Base-by-base conservation (phyloP, 2,113 vertebrate genomes). In the Ploceus nigricollis region DNA sequence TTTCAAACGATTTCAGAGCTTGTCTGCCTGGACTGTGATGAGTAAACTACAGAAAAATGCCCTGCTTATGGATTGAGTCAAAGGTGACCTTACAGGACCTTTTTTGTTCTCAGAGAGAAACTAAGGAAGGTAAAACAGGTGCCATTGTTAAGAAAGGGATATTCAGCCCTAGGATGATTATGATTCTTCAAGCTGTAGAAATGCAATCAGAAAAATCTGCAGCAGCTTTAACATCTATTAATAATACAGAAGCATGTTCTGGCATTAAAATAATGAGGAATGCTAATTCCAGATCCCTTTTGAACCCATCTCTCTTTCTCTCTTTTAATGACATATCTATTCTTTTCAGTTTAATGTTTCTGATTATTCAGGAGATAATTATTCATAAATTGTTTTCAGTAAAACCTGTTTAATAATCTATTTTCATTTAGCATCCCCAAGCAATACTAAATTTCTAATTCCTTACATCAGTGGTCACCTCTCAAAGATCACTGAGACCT, bases 111-210 rank as follows among this genome's bases (percentile, higher is more conserved):
- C 73, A 53, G 28, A 91, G 71, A 95, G 73, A 97, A 95, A 90
- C 58, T 64, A 91, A 94, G 90, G 90, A 97, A 94, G 92, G 87
- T 75, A 58, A 90, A 95, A 89, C 95, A 98, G 97, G 97, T 97
- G 95, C 50, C 65, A 93, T 45, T 94, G 94, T 91, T 90, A 81
- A 71, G 35, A 93, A 89, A 94, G 82, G 57, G 69, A 84, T 79
- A 88, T 84, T 96, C 71, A 87, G 61, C 73, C 40, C 31, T 23
- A 68, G 31, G 61, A 45, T 61, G 72, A 97, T 96, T 94, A 76
- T 71, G 87, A 87, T 86, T 77, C 76, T 89, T 95, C 91, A 71
- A 85, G 94, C 80, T 81, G 84, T 87, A 91, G 66, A 96, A 80
- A 72, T 54, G 35, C 57, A 69, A 91, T 93, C 90, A 91, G 40